Evolutionary conservation across 1,140 invertebrate species (phyloP).

Genomic region (Brachionus plicatilis): DNA sequence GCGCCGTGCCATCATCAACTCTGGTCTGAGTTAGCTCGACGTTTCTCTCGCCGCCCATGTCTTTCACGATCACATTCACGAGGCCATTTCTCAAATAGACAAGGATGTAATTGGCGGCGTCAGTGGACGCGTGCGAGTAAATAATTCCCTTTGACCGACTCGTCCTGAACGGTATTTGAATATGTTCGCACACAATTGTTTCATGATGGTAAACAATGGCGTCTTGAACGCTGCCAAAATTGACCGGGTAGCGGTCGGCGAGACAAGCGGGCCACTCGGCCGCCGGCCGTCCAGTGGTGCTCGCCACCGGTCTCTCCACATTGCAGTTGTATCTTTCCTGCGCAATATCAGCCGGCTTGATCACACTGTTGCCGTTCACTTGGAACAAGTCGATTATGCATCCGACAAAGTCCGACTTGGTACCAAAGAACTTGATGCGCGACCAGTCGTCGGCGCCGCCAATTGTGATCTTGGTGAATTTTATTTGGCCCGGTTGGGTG

Average conservation of each 20-base stretch:
- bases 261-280: neutral
- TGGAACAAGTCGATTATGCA: conserved; percentile 39
- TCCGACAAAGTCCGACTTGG: conserved; percentile 5
- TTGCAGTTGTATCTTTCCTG: conserved; percentile 39
- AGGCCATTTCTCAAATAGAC: conserved; percentile 14
- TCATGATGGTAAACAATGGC: conserved; percentile 24
- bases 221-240: neutral
- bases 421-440: conserved; percentile 2
- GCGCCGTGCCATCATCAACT: conserved; percentile 13
- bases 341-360: conserved; percentile 4
- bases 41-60: conserved; percentile 3
- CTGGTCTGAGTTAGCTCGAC: neutral
- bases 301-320: conserved; percentile 5
- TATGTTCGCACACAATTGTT: neutral
- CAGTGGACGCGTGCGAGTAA: conserved; percentile 16
- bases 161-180: conserved; percentile 6
- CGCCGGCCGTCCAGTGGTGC: neutral
- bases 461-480: neutral
- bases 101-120: neutral
- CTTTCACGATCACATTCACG: neutral
- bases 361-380: conserved; percentile 29
- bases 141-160: neutral
- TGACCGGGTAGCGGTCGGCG: neutral
- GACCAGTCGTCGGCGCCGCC: conserved; percentile 36
- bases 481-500: conserved; percentile 34